Evolutionary conservation across 2,113 vertebrate species (phyloP), one percentile per base, ranked within the genome.

Genomic region (Poecile atricapillus): DNA sequence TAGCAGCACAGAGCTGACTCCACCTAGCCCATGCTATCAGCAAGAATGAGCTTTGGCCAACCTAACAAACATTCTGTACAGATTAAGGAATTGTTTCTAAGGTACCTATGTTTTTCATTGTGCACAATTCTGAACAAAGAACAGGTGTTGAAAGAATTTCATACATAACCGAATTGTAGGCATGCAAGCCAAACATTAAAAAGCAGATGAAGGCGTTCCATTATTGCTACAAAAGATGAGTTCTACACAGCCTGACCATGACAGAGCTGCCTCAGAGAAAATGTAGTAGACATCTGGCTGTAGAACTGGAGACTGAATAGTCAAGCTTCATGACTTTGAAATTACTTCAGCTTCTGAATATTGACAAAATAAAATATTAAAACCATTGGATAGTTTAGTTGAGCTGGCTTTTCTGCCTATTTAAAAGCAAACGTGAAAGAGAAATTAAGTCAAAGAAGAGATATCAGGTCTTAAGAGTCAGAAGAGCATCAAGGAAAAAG

Each of bases 191-290:
- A 46, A 85, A 77, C 75, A 30, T 19, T 70, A 5, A 49, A 20
- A 84, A n/a, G 33, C 0, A 0, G 3, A 33, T 50, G 3, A 55
- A 67, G 11, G 3, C 35, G 5, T 35, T 89, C 3, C 5, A 15
- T 73, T 58, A 59, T 39, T 90, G 28, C 18, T 78, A 15, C 11
- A 74, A 74, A 70, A 67, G 5, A n/a, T 5, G 17, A 63, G 3
- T 44, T 43, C 22, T 25, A 10, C 43, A 31, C 20, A 84, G n/a
- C 35, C 17, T 59, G 24, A 13, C 7, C 33, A 56, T 3, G 15
- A 47, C 25, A 53, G 18, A 56, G 7, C 4, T 49, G 17, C 41
- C 17, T 44, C 30, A 41, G 25, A 70, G n/a, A 77, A 84, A 44
- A 65, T 23, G 7, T 9, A 41, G 9, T 11, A 58, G 15, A 47